Evolutionary conservation across 2,888 invertebrate genomes (phyloP).

Genomic region (Tinea pellionella): DNA sequence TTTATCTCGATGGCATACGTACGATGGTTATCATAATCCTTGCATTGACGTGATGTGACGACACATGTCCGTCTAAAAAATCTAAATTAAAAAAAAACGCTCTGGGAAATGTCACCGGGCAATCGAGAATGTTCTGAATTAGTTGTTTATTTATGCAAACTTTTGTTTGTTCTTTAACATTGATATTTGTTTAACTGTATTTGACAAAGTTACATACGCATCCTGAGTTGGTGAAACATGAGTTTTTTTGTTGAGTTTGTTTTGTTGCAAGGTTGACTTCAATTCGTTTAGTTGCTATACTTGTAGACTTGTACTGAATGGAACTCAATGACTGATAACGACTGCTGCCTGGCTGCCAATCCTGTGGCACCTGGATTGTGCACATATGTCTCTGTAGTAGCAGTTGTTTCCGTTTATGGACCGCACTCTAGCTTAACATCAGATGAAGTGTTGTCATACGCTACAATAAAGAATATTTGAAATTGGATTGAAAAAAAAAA

Average conservation of each 20-base stretch:
- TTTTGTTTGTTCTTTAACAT: constrained; percentile 27
- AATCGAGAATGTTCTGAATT: constrained; percentile 24
- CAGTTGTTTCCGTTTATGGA: too few species aligned
- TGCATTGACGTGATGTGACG: constrained; percentile 69
- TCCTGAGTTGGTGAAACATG: too few species aligned
- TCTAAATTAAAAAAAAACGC: constrained; percentile 1
- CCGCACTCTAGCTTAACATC: too few species aligned
- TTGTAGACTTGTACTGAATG: too few species aligned
- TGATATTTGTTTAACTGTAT: constrained; percentile 8
- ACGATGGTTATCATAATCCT: constrained; percentile 70
- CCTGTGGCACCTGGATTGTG: too few species aligned
- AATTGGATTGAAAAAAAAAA: too few species aligned
- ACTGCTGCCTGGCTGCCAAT: too few species aligned
- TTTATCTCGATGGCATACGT: constrained; percentile 58
- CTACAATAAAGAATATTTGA: too few species aligned
- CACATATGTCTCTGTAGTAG: too few species aligned
- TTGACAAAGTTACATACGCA: not conserved
- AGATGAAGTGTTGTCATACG: too few species aligned
- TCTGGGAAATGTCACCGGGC: constrained; percentile 2
- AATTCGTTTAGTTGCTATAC: too few species aligned
- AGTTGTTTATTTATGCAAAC: constrained; percentile 55
- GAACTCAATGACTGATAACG: too few species aligned
- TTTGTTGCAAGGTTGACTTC: not conserved
- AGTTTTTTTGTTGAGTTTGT: not conserved
- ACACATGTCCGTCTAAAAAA: constrained; percentile 48